Evolutionary conservation across 2,113 vertebrate genomes (phyloP).

Genomic region (Bujurquina vittata): DNA sequence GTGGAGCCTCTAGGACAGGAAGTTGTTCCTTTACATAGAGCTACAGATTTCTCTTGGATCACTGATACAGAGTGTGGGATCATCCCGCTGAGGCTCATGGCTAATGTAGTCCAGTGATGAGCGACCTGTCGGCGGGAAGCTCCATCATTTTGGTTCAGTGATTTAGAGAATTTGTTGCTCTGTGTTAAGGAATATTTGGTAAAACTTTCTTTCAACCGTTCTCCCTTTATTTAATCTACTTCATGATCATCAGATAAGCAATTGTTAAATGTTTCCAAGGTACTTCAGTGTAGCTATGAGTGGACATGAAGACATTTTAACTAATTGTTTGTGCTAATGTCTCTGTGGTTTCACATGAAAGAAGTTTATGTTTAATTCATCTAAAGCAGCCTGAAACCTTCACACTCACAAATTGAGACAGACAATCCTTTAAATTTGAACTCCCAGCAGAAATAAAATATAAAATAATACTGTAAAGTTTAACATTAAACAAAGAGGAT

Average conservation of each 20-base stretch:
- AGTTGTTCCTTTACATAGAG: neutral
- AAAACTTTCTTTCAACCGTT: neutral
- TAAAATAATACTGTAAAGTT: neutral
- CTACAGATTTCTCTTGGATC: neutral
- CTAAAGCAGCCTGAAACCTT: neutral
- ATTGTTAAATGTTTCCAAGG: too few species aligned
- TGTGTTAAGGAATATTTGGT: neutral
- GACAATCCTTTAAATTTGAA: neutral
- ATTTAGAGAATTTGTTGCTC: neutral
- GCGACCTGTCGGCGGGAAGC: neutral
- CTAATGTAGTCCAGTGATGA: neutral
- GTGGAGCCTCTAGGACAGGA: conserved; percentile 40
- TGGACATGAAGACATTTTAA: neutral
- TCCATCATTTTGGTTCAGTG: neutral
- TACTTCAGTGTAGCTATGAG: neutral
- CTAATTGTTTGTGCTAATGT: neutral
- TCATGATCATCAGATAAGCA: too few species aligned
- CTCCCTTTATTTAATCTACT: neutral
- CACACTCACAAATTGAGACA: neutral
- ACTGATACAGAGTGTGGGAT: neutral
- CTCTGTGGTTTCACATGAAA: neutral
- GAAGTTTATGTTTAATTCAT: neutral
- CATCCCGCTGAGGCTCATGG: conserved; percentile 1
- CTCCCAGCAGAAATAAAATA: neutral
- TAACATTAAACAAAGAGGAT: too few species aligned